A percentile compares a stretch with the other conserved stretches of the same genome.
phyloP scores from a whole-genome alignment of 37 sponge, comb jelly and placozoan species.

The Amphimedon queenslandica region DNA sequence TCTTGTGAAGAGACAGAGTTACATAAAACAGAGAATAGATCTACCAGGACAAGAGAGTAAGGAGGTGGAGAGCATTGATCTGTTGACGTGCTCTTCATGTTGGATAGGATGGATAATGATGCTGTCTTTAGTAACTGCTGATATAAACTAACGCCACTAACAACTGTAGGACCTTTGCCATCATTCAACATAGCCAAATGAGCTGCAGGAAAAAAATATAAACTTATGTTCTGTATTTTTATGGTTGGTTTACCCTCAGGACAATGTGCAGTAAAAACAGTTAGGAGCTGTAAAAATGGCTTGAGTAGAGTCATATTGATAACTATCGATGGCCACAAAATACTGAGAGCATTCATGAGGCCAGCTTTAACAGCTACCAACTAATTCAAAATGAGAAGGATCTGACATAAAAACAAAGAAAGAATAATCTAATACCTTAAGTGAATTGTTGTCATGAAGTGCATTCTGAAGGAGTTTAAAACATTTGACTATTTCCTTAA shows the following conservation, averaged over 20 bases:
- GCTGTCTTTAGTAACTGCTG: constrained; percentile 41
- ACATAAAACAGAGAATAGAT: constrained; percentile 55
- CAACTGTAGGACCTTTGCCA: too few species aligned
- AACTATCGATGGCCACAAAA: constrained; percentile 60
- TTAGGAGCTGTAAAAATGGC: constrained; percentile 37
- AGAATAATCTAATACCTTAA: too few species aligned
- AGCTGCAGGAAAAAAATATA: too few species aligned
- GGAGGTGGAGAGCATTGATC: constrained; percentile 15
- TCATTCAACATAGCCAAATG: too few species aligned
- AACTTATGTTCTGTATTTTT: too few species aligned
- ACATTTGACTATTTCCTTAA: too few species aligned
- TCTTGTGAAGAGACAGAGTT: constrained; percentile 57
- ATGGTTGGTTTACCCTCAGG: constrained; percentile 41
- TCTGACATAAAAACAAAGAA: too few species aligned
- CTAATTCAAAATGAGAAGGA: constrained; percentile 7
- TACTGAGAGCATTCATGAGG: constrained; percentile 25
- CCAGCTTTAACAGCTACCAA: constrained; percentile 14
- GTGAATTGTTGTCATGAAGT: constrained; percentile 32
- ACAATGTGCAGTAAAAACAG: constrained; percentile 40
- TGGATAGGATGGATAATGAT: constrained; percentile 7
- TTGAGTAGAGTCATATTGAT: constrained; percentile 16
- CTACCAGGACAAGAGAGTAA: constrained; percentile 22
- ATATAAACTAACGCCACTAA: constrained; percentile 22
- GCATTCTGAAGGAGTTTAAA: constrained; percentile 21
- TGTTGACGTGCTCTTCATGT: constrained; percentile 24